A percentile compares a stretch with the other conserved stretches of the same genome.
Conservation (phyloP, 2,113 vertebrate species). For the Hymenochirus boettgeri region DNA sequence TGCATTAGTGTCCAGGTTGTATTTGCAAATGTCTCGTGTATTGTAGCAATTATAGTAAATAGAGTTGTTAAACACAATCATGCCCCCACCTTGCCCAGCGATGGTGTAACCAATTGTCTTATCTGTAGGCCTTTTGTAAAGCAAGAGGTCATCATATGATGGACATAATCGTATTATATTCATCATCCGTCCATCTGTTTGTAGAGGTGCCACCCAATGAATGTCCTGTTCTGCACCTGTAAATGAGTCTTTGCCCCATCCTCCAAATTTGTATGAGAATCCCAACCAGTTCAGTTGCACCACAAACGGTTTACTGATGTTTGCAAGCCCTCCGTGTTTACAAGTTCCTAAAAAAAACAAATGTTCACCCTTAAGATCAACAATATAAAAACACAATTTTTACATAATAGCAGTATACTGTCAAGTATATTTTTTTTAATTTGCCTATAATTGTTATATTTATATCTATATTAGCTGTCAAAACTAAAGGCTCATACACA, state of each 20-base stretch:
- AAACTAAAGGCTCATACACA: too few species aligned
- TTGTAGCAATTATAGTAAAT: constrained; percentile 69
- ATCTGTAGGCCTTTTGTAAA: constrained; percentile 47
- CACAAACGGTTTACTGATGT: constrained; percentile 69
- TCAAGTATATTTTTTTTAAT: too few species aligned
- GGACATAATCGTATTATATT: constrained; percentile 62
- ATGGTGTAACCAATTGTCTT: background rate
- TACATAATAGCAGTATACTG: too few species aligned
- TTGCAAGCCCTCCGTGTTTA: constrained; percentile 53
- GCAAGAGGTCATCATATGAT: constrained; percentile 68
- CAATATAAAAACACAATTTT: too few species aligned
- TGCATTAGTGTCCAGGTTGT: constrained; percentile 51
- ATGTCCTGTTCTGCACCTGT: constrained; percentile 44
- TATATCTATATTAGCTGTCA: too few species aligned
- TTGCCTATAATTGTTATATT: too few species aligned
- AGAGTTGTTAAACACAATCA: constrained; percentile 62
- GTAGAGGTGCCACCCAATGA: constrained; percentile 77
- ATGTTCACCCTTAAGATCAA: background rate
- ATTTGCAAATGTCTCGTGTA: constrained; percentile 53
- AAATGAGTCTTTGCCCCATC: constrained; percentile 73
- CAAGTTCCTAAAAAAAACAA: constrained; percentile 57
- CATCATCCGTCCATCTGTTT: constrained; percentile 49
- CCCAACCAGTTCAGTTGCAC: constrained; percentile 74
- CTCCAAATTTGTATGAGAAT: constrained; percentile 66
- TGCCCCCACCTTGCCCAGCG: constrained; percentile 71